These are phyloP conservation scores for Rhadina sibilatrix DNA, from an alignment of 2,113 vertebrate species.

Conservation along the genomic window DNA sequence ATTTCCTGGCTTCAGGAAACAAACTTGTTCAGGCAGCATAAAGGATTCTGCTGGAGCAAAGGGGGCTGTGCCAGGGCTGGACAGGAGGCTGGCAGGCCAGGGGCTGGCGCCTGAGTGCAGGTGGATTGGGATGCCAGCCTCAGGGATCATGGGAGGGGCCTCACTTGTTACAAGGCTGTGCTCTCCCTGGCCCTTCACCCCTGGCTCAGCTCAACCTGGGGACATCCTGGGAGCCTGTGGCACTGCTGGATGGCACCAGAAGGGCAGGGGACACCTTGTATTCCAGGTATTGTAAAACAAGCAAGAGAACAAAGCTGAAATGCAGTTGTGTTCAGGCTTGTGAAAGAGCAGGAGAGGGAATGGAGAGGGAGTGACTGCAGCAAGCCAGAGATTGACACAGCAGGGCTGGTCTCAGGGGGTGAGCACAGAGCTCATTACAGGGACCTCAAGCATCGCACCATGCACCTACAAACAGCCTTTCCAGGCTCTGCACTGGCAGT, in stretches of 20 bases:
- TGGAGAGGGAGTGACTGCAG: not conserved
- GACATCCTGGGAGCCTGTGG: not conserved
- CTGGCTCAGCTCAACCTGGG: not conserved
- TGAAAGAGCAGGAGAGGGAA: not conserved
- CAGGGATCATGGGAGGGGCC: rapidly evolving
- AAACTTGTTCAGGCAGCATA: not conserved
- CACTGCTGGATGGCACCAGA: not conserved
- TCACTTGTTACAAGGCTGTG: not conserved
- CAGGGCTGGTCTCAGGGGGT: not conserved
- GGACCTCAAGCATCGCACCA: not conserved
- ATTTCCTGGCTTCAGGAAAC: not conserved
- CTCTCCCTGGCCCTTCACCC: not conserved
- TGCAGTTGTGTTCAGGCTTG: not conserved
- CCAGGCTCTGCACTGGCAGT: rapidly evolving
- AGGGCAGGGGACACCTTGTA: not conserved
- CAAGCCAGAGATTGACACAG: not conserved
- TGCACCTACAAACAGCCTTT: not conserved
- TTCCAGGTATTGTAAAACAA: not conserved
- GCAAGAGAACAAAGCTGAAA: not conserved
- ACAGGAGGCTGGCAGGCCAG: not conserved
- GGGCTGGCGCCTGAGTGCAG: not conserved
- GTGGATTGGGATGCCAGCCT: not conserved
- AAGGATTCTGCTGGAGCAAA: not conserved
- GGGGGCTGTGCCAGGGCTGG: not conserved
- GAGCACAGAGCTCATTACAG: not conserved